Conservation (phyloP, 2,888 invertebrate genomes). For the Metacarcinus magister region DNA sequence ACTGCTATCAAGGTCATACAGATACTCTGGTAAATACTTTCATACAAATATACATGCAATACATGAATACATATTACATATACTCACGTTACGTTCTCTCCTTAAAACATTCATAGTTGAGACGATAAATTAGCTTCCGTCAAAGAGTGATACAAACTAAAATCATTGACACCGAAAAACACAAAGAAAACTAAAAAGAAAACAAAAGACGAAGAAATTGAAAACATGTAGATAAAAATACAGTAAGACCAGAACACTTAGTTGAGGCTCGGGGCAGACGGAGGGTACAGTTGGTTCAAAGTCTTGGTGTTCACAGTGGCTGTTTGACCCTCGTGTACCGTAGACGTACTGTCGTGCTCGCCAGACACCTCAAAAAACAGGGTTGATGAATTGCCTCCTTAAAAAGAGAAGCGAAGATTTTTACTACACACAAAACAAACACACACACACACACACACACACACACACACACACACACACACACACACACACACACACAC, state of each 20-base stretch:
- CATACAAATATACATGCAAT: neutral
- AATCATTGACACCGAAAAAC: neutral
- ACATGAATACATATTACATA: neutral
- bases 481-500: slow-evolving; percentile 2
- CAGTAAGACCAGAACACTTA: neutral
- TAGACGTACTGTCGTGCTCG: neutral
- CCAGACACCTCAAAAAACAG: neutral
- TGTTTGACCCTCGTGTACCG: neutral
- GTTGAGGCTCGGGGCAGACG: neutral
- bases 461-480: slow-evolving; percentile 2
- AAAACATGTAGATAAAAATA: neutral
- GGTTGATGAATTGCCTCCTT: neutral
- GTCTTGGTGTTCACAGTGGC: neutral
- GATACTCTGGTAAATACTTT: neutral
- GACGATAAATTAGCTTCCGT: too few relatives aligned
- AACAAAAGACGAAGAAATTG: neutral
- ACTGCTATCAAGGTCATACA: neutral
- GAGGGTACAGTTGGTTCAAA: neutral
- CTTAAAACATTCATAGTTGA: too few relatives aligned
- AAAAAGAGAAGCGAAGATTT: neutral
- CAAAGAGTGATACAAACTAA: too few relatives aligned
- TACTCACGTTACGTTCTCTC: too few relatives aligned
- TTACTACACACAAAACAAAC: neutral
- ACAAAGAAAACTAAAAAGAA: neutral
- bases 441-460: slow-evolving; percentile 6